These are phyloP conservation scores for Pygmarrhopalites habei DNA, from an alignment of 1,140 invertebrate species.

Conservation along the genomic window DNA sequence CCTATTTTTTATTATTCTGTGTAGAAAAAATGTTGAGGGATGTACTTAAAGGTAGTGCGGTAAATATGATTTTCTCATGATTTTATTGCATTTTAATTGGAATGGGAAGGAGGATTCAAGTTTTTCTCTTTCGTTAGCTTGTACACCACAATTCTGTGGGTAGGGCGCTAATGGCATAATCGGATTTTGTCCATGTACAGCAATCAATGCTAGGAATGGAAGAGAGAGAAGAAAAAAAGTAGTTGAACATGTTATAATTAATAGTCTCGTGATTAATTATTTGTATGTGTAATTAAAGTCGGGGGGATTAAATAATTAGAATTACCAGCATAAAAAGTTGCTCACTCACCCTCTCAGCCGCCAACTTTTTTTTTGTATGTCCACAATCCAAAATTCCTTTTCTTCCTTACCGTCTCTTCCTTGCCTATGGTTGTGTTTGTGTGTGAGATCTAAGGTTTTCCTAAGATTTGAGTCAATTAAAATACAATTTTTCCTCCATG, in stretches of 20 bases:
- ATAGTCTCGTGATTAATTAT: background rate
- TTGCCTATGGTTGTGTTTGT: background rate
- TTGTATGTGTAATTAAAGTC: slow-evolving; percentile 1
- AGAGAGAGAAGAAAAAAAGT: background rate
- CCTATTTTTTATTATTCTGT: too few species aligned
- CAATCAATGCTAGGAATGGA: background rate
- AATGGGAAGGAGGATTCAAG: too few species aligned
- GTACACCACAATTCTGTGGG: background rate
- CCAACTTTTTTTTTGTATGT: background rate
- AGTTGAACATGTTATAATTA: slow-evolving; percentile 1
- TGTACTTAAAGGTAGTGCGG: too few species aligned
- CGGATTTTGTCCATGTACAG: background rate
- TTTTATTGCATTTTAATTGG: too few species aligned
- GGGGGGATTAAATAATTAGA: too few species aligned
- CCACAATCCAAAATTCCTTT: background rate
- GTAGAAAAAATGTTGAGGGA: too few species aligned
- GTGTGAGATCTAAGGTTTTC: background rate
- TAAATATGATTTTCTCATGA: too few species aligned
- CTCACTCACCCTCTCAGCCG: background rate
- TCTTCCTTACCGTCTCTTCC: background rate
- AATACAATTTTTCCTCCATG: too few species aligned
- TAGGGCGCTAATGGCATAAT: background rate
- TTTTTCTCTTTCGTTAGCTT: too few species aligned
- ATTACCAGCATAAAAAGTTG: background rate
- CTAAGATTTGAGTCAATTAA: too few species aligned